phyloP scores from a whole-genome alignment of 2,888 invertebrate genomes.

The Nezara viridula region DNA sequence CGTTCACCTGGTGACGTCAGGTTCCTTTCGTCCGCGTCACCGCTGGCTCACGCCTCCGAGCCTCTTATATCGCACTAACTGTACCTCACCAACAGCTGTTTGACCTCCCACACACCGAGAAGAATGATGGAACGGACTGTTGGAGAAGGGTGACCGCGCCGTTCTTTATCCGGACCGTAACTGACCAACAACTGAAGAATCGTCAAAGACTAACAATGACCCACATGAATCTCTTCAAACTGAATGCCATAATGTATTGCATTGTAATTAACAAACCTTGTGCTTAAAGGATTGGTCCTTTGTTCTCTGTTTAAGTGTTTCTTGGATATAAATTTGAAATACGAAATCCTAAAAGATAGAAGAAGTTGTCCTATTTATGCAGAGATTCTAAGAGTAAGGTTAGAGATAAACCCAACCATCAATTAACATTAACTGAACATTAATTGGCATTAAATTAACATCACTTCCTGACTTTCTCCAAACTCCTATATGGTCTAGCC shows the following conservation, averaged over 20 bases:
- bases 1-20: conserved; percentile 41
- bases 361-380: too few species aligned
- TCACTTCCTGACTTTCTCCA: too few species aligned
- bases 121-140: neutral
- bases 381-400: too few species aligned
- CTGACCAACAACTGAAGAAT: neutral
- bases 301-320: too few species aligned
- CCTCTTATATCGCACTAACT: conserved; percentile 44
- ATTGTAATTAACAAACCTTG: too few species aligned
- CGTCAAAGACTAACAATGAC: neutral
- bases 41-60: neutral
- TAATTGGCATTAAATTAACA: too few species aligned
- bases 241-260: neutral
- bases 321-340: too few species aligned
- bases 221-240: neutral
- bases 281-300: too few species aligned
- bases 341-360: too few species aligned
- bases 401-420: too few species aligned
- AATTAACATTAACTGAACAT: too few species aligned
- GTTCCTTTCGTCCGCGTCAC: conserved; percentile 26
- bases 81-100: neutral
- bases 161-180: neutral
- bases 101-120: neutral
- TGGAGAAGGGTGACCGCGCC: neutral
- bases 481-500: too few species aligned